Conservation (phyloP, 2,797 vertebrate species). For the Platyrinchus mystaceus region DNA sequence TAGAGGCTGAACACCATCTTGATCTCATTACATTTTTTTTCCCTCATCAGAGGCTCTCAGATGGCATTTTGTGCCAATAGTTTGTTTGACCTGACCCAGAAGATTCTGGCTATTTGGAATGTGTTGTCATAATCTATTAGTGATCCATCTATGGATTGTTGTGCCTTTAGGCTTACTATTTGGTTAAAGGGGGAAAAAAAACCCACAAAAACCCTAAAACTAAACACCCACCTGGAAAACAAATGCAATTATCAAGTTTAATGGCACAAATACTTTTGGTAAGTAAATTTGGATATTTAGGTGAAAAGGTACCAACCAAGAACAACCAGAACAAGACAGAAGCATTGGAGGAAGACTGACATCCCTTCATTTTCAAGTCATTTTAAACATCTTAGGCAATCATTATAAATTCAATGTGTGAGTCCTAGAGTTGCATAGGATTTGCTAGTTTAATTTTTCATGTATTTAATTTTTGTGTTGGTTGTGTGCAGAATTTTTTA, state of each 20-base stretch:
- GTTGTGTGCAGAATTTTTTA: not conserved
- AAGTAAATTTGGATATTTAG: not conserved
- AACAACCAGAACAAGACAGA: not conserved
- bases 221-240: not conserved
- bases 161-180: not conserved
- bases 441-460: not conserved
- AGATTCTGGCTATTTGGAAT: conserved; percentile 35
- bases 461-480: not conserved
- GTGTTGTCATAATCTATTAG: conserved; percentile 50
- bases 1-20: conserved; percentile 30
- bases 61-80: conserved; percentile 35
- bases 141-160: not conserved
- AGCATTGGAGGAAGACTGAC: not conserved
- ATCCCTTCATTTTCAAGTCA: not conserved
- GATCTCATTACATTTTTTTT: conserved; percentile 24
- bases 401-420: not conserved
- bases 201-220: not conserved
- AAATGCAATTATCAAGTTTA: not conserved
- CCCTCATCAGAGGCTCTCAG: not conserved
- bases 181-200: not conserved
- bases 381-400: not conserved
- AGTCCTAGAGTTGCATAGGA: not conserved
- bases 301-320: not conserved
- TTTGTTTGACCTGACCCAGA: conserved; percentile 58
- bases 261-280: not conserved